Evolutionary conservation across 2,888 invertebrate species (phyloP).

Genomic region (Athalia rosae): DNA sequence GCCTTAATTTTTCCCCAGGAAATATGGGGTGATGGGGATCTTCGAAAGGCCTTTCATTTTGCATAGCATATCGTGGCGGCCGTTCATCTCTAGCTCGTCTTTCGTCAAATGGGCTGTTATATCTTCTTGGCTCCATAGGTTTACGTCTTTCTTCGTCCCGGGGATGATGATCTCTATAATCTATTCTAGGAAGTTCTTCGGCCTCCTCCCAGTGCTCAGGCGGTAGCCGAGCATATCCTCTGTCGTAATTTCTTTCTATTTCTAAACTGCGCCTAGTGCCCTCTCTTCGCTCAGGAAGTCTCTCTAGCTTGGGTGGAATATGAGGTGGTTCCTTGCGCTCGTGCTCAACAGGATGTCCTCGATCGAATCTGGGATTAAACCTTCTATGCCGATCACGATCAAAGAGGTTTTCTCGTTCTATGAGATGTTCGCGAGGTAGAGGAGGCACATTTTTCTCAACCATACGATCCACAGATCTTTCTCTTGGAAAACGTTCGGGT

Average conservation of each 20-base stretch:
- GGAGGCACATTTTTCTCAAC: constrained; percentile 70
- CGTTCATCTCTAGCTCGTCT: constrained; percentile 73
- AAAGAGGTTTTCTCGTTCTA: constrained; percentile 61
- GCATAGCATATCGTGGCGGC: constrained; percentile 65
- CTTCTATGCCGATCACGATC: constrained; percentile 52
- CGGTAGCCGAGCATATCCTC: constrained; percentile 62
- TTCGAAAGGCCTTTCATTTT: constrained; percentile 51
- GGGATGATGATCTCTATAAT: constrained; percentile 64
- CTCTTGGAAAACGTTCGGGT: constrained; percentile 74
- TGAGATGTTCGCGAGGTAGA: constrained; percentile 61
- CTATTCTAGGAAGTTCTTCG: constrained; percentile 63
- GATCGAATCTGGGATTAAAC: constrained; percentile 55
- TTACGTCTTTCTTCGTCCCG: constrained; percentile 68
- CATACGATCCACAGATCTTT: constrained; percentile 75
- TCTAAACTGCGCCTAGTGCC: constrained; percentile 65
- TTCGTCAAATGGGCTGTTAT: constrained; percentile 73
- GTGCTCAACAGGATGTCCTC: constrained; percentile 61
- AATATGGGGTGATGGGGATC: constrained; percentile 54
- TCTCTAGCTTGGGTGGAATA: constrained; percentile 63
- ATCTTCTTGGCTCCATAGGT: constrained; percentile 63
- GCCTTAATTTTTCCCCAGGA: constrained; percentile 62
- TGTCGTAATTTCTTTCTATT: constrained; percentile 65
- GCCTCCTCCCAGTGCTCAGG: constrained; percentile 69
- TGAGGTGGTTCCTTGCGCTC: constrained; percentile 62
- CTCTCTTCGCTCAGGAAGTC: constrained; percentile 63